A percentile compares a stretch with the other conserved stretches of the same genome.
Evolutionary conservation across 2,797 vertebrate species (phyloP).

Genomic region (Mareca strepera): DNA sequence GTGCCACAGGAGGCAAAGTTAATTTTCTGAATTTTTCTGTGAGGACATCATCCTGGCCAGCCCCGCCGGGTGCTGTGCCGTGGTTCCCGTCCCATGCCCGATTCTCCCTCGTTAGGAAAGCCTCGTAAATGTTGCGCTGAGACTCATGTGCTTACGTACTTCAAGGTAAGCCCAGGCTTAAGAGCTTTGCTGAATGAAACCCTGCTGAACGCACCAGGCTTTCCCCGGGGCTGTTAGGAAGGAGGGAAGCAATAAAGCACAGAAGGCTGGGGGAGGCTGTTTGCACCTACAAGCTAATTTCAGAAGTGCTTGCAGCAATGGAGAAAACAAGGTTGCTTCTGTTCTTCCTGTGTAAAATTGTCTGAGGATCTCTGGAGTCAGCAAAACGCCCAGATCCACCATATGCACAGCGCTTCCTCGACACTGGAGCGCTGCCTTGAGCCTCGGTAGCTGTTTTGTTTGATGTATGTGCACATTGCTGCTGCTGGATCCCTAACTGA

Average conservation of each 20-base stretch:
- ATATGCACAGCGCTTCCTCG: neutral
- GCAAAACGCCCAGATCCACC: neutral
- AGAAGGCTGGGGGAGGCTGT: conserved; percentile 44
- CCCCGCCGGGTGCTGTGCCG: fast-evolving
- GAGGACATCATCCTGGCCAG: neutral
- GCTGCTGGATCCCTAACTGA: neutral
- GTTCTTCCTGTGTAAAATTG: conserved; percentile 12
- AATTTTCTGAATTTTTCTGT: neutral
- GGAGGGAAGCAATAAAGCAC: conserved; percentile 12
- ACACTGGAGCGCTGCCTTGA: neutral
- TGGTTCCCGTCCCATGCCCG: neutral
- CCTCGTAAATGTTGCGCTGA: neutral
- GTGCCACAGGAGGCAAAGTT: neutral
- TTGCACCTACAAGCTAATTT: neutral
- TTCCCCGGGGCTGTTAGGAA: neutral
- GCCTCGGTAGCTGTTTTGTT: neutral
- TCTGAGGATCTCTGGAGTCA: conserved; percentile 11
- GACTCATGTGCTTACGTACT: neutral
- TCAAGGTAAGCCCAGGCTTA: neutral
- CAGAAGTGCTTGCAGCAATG: neutral
- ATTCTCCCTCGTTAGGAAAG: neutral
- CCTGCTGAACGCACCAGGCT: neutral
- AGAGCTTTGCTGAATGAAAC: conserved; percentile 9
- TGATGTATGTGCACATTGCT: neutral
- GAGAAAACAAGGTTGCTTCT: conserved; percentile 20